Base-by-base conservation (phyloP, 2,888 invertebrate species). In the Eupelmus urozonus region DNA sequence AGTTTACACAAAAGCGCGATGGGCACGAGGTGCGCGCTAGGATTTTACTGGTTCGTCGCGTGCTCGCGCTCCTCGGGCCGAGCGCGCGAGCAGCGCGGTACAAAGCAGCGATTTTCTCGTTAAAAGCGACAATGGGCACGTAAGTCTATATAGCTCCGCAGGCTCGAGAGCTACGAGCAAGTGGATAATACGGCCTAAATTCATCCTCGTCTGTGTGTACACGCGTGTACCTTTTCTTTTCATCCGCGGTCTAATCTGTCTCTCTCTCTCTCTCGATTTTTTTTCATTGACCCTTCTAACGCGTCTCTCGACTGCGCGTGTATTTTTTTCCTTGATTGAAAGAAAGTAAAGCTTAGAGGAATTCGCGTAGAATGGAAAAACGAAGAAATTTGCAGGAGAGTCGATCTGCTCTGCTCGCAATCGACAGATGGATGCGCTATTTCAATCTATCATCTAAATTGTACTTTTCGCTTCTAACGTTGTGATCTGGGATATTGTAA, bases 121-220 rank as follows among this genome's bases (percentile, higher is more conserved):
- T 80, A 80, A 78, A 55, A 9, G 42, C 62, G 18, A 80, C 80
- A 80, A 80, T 78, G 53, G 74, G 49, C 27, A 27, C 51, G 59
- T 73, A 71, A 75, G 66, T 62, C 63, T 40, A 45, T 53, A 49
- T 59, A 23, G 13, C 7, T 29, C 60, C 20, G 16, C 16, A 2
- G 45, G 13, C 16, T 16, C 16, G 18, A 34, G 49, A 53, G 45
- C 45, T 11, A 34, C 29, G 34, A n/a, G 42, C 72, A 80, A 76
- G 71, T 80, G 80, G 80, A 75, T 78, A 80, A 78, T 78, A 75
- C 78, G 75, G 77, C 72, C 74, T 80, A 71, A 76, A 77, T 80
- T 76, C 59, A 23, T 29, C 20, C 25, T 13, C 27, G 20, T 34
- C 5, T 27, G 18, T 62, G 13, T 51, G 1, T n/a, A n/a, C 16